Evolutionary conservation across 2,888 invertebrate species (phyloP), one percentile per base, ranked within the genome.

Genomic region (Choristoneura rosaceana): DNA sequence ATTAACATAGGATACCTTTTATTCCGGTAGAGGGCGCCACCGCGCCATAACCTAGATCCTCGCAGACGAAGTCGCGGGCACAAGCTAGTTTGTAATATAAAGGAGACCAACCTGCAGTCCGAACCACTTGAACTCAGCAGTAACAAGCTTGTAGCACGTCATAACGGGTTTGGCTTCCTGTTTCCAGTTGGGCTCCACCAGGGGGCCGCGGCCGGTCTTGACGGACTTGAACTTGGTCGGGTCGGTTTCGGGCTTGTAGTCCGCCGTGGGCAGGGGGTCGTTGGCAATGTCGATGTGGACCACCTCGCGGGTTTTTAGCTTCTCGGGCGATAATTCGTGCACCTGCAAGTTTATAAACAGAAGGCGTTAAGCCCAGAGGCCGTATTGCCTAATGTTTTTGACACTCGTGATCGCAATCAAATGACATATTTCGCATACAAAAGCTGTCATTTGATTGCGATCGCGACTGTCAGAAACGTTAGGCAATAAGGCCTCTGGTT

Each of bases 51-150:
- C n/a, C n/a, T n/a, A n/a, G n/a, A n/a, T n/a, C n/a, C n/a, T n/a
- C n/a, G n/a, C n/a, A n/a, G n/a, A n/a, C n/a, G n/a, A n/a, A n/a
- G n/a, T n/a, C n/a, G n/a, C n/a, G n/a, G n/a, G n/a, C n/a, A 34
- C 4, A 4, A 4, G 34, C 2, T 34, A 34, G 4, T 34, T 38
- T 38, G 38, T 38, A 38, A 38, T 7, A 38, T 4, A 5, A 33
- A 0, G 25, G 10, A 33, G 2, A 63, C 84, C 85, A 78, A 95
- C 95, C 95, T 97, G 97, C 75, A 99, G 95, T 70, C 99, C 99
- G 86, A 98, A 99, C 99, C 99, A 99, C 95, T 99, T 99, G 95
- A 99, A 99, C 95, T 99, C 98, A 76, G 98, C 97, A 47, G 98
- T 98, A 82, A 99, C 99, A 80, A 99, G 95, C 93, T 99, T 99